Conservation (phyloP, 1,140 invertebrate genomes). For the Papilio xuthus region DNA sequence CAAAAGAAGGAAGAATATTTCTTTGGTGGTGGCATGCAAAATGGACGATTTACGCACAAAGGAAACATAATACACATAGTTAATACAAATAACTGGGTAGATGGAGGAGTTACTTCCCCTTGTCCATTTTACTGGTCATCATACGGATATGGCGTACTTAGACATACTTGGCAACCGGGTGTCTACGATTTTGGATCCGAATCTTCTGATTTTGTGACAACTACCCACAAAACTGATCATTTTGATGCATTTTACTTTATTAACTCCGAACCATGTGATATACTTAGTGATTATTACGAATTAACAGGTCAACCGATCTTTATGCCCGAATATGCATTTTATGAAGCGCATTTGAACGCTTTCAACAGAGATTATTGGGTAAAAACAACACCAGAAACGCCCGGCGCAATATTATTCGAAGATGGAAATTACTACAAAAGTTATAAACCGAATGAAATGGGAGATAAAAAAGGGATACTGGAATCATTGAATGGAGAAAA, state of each 20-base stretch:
- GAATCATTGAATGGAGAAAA: slow-evolving; percentile 77
- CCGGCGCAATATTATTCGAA: slow-evolving; percentile 67
- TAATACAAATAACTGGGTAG: slow-evolving; percentile 69
- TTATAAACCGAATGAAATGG: slow-evolving; percentile 65
- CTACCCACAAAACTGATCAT: slow-evolving; percentile 53
- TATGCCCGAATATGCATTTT: slow-evolving; percentile 72
- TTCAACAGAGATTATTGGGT: slow-evolving; percentile 78
- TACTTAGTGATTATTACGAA: slow-evolving; percentile 72
- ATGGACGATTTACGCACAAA: slow-evolving; percentile 73
- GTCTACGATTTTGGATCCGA: slow-evolving; percentile 66
- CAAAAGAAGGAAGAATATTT: slow-evolving; percentile 66
- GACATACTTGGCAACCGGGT: slow-evolving; percentile 72
- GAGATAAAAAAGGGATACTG: slow-evolving; percentile 63
- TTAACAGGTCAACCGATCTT: slow-evolving; percentile 69
- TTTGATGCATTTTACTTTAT: slow-evolving; percentile 73
- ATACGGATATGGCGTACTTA: slow-evolving; percentile 67
- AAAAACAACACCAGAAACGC: slow-evolving; percentile 50
- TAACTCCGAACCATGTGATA: slow-evolving; percentile 57
- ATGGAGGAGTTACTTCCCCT: slow-evolving; percentile 71
- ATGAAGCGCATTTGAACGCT: slow-evolving; percentile 73
- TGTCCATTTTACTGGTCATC: slow-evolving; percentile 75
- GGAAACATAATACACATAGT: slow-evolving; percentile 65
- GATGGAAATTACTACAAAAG: slow-evolving; percentile 72
- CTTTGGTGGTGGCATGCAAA: slow-evolving; percentile 76
- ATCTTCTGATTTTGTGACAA: slow-evolving; percentile 50